A percentile compares a stretch with the other conserved stretches of the same genome.
Evolutionary conservation across 2,113 vertebrate genomes (phyloP).

Genomic region (Coreoperca whiteheadi): DNA sequence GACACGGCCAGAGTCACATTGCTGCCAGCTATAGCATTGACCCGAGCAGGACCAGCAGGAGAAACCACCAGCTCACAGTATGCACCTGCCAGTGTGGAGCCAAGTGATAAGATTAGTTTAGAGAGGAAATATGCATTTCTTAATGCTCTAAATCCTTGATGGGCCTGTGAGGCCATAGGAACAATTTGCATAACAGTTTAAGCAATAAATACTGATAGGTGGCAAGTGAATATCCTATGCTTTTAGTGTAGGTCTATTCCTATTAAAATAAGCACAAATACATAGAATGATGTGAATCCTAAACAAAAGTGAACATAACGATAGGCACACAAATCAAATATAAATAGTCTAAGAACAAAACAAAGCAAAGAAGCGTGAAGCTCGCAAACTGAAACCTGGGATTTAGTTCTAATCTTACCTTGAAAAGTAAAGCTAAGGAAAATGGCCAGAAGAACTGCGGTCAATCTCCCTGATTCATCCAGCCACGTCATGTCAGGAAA

Average conservation of each 20-base stretch:
- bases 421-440: conserved; percentile 34
- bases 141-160: background rate
- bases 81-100: conserved; percentile 50
- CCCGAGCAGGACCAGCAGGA: conserved; percentile 11
- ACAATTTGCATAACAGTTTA: background rate
- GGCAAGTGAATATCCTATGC: background rate
- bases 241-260: background rate
- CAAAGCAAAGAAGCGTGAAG: background rate
- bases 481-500: conserved; percentile 28
- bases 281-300: background rate
- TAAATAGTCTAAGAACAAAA: background rate
- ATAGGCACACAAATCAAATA: background rate
- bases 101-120: background rate
- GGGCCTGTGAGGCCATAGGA: background rate
- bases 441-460: background rate
- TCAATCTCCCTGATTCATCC: background rate
- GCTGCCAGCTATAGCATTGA: conserved; percentile 57
- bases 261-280: background rate
- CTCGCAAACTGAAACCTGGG: background rate
- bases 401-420: conserved; percentile 53
- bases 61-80: conserved; percentile 56
- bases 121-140: background rate
- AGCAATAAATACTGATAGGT: background rate
- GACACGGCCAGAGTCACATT: conserved; percentile 74
- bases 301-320: background rate